Evolutionary conservation across 2,888 invertebrate species (phyloP).

Genomic region (Drosophila birchii): DNA sequence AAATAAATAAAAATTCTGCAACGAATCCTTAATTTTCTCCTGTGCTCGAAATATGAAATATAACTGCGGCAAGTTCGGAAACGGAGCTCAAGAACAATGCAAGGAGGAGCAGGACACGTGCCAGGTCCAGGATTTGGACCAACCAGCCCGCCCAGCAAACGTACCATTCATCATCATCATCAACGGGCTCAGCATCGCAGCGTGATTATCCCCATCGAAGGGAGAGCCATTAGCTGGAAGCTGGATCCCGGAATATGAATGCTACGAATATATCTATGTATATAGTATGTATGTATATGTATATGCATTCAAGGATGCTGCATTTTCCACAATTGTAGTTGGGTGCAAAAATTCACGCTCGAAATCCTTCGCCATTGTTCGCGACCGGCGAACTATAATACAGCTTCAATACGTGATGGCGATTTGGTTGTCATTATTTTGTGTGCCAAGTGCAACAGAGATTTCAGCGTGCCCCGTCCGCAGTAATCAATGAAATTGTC

Average conservation of each 20-base stretch:
- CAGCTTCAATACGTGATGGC: slow-evolving; percentile 63
- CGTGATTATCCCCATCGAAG: slow-evolving; percentile 40
- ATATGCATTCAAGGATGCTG: slow-evolving; percentile 1
- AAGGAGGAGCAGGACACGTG: slow-evolving; percentile 59
- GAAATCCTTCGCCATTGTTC: slow-evolving; percentile 63
- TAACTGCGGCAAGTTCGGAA: slow-evolving; percentile 68
- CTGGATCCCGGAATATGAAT: slow-evolving; percentile 5
- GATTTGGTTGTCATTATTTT: slow-evolving; percentile 60
- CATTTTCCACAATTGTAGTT: slow-evolving; percentile 52
- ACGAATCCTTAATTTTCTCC: neutral
- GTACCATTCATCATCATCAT: slow-evolving; percentile 69
- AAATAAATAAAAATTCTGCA: no score
- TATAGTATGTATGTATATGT: neutral
- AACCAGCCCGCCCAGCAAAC: slow-evolving; percentile 27
- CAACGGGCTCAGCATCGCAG: slow-evolving; percentile 43
- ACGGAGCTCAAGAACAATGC: slow-evolving; percentile 46
- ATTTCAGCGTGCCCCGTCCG: slow-evolving; percentile 18
- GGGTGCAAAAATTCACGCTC: slow-evolving; percentile 61
- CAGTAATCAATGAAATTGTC: slow-evolving; percentile 72
- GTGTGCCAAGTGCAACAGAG: slow-evolving; percentile 16
- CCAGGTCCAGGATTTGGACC: slow-evolving; percentile 43
- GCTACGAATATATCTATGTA: slow-evolving; percentile 1
- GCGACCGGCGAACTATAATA: slow-evolving; percentile 58
- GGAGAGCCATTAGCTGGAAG: slow-evolving; percentile 58
- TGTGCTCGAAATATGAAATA: slow-evolving; percentile 68